Evolutionary conservation across 2,113 vertebrate genomes (phyloP).

Genomic region (Prochilodus magdalenae): DNA sequence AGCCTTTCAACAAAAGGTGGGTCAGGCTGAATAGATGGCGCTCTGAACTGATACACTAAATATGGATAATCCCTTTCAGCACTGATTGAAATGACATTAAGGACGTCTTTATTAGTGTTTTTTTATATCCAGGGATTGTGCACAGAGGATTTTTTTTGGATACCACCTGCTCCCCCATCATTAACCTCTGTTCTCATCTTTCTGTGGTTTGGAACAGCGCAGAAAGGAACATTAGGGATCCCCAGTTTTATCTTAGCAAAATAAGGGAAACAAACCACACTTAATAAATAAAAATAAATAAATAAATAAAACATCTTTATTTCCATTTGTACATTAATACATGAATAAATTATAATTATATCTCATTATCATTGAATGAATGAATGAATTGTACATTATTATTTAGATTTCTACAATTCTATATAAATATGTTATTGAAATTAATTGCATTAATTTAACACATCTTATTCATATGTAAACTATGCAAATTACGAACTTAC

Average conservation of each 20-base stretch:
- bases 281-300: too few species aligned
- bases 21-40: conserved; percentile 47
- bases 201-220: conserved; percentile 22
- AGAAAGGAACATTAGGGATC: conserved; percentile 47
- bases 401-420: too few species aligned
- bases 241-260: conserved; percentile 22
- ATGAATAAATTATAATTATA: too few species aligned
- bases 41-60: conserved; percentile 62
- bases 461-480: too few species aligned
- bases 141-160: conserved; percentile 40
- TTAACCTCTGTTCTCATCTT: conserved; percentile 49
- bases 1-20: conserved; percentile 48
- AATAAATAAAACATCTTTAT: too few species aligned
- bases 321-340: too few species aligned
- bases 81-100: conserved; percentile 62
- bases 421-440: too few species aligned
- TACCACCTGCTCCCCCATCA: conserved; percentile 60
- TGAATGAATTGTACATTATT: too few species aligned
- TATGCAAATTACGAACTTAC: too few species aligned
- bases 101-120: conserved; percentile 65
- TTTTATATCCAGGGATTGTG: conserved; percentile 26
- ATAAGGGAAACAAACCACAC: neutral
- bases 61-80: conserved; percentile 62
- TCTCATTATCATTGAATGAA: too few species aligned
- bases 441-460: too few species aligned